Evolutionary conservation across 2,113 vertebrate species (phyloP).

Genomic region (Periophthalmodon schlosseri): DNA sequence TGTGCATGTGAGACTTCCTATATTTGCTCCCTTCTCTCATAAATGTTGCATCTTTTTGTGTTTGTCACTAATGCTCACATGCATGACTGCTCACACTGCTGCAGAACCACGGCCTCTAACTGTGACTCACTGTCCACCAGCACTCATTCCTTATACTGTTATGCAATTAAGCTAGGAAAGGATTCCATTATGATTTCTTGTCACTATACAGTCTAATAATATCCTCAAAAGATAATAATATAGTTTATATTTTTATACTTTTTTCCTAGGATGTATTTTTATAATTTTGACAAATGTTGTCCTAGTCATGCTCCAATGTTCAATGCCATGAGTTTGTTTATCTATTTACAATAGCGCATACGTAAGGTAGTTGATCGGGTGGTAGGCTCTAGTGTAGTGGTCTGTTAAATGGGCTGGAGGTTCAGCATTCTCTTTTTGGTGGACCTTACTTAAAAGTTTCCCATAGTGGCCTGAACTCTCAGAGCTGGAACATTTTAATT

Average conservation of each 20-base stretch:
- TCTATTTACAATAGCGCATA: too few relatives aligned
- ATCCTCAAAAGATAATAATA: too few relatives aligned
- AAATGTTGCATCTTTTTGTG: slow-evolving; percentile 50
- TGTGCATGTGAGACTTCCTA: slow-evolving; percentile 2
- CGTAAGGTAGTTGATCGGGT: too few relatives aligned
- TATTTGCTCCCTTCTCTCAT: slow-evolving; percentile 41
- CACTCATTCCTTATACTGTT: neutral
- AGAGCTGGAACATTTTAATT: slow-evolving; percentile 55
- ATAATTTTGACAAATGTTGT: too few relatives aligned
- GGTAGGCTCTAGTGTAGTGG: too few relatives aligned
- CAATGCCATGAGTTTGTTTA: too few relatives aligned
- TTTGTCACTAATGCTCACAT: slow-evolving; percentile 37
- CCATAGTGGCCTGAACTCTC: neutral
- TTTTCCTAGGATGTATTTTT: too few relatives aligned
- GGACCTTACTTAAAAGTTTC: neutral
- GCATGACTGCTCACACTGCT: slow-evolving; percentile 34
- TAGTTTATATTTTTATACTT: too few relatives aligned
- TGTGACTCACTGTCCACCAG: neutral
- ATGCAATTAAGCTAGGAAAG: neutral
- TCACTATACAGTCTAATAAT: neutral
- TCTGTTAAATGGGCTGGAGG: too few relatives aligned
- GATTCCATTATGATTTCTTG: neutral
- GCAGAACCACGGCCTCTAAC: slow-evolving; percentile 15
- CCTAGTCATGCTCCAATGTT: too few relatives aligned
- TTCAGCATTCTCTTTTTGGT: neutral